phyloP scores from a whole-genome alignment of 2,888 invertebrate genomes.

The Diplazon laetatorius region DNA sequence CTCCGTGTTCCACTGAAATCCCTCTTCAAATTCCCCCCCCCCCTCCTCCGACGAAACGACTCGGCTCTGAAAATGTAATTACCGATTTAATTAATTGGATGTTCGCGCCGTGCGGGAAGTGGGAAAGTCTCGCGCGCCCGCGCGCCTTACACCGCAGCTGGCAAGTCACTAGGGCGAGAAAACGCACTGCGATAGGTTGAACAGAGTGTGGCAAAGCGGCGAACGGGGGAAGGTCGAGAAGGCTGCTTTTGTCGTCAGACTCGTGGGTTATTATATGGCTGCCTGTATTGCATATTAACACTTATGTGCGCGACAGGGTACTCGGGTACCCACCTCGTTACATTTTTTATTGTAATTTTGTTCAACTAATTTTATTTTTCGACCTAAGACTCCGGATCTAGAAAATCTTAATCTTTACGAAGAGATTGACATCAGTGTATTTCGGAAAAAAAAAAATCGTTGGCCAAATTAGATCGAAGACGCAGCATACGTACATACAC shows the following conservation, averaged over 20 bases:
- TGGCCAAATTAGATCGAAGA: too few species aligned
- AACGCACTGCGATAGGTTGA: slow-evolving; percentile 12
- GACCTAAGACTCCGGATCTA: too few species aligned
- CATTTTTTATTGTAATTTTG: too few species aligned
- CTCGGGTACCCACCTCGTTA: too few species aligned
- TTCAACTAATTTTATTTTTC: too few species aligned
- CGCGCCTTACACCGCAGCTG: slow-evolving; percentile 28
- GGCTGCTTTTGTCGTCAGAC: slow-evolving; percentile 9
- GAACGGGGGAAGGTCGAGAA: not conserved
- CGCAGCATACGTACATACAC: too few species aligned
- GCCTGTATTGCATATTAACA: slow-evolving; percentile 25
- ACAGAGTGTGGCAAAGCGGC: not conserved
- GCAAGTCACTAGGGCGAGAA: slow-evolving; percentile 19
- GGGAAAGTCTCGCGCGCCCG: slow-evolving; percentile 51
- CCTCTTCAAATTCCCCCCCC: slow-evolving; percentile 28
- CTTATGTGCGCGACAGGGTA: too few species aligned
- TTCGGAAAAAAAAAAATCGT: too few species aligned
- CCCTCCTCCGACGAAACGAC: slow-evolving; percentile 38
- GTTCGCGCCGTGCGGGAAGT: slow-evolving; percentile 52
- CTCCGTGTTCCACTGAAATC: slow-evolving; percentile 6
- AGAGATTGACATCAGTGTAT: too few species aligned
- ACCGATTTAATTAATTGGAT: slow-evolving; percentile 69
- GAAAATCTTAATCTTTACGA: too few species aligned
- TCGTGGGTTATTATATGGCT: slow-evolving; percentile 31
- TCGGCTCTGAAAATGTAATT: slow-evolving; percentile 68